Conservation (phyloP, 2,113 vertebrate species). For the Caloenas nicobarica region DNA sequence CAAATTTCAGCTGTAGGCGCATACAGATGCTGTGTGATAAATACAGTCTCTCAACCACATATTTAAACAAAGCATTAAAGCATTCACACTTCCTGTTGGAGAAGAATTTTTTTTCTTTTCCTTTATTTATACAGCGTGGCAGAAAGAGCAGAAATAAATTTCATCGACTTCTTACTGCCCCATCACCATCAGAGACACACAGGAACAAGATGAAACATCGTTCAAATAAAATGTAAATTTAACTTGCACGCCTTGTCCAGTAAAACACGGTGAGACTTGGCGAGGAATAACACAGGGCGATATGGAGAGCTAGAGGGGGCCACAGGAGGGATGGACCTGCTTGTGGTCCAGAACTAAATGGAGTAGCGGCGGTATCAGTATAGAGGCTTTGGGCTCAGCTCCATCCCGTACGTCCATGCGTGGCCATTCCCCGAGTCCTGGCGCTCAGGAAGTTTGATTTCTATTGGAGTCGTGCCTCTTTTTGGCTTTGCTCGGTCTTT, state of each 20-base stretch:
- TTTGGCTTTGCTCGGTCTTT: fast-evolving
- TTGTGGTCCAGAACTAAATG: not conserved
- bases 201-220: conserved; percentile 50
- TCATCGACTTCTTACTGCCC: conserved; percentile 30
- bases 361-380: not conserved
- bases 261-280: conserved; percentile 2
- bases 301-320: not conserved
- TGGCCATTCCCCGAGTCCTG: not conserved
- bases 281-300: not conserved
- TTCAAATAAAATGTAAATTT: conserved; percentile 64
- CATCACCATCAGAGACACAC: conserved; percentile 23
- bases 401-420: not conserved
- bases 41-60: conserved; percentile 43
- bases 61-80: conserved; percentile 62
- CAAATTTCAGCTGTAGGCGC: not conserved
- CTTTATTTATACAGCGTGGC: conserved; percentile 26
- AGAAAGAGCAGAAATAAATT: conserved; percentile 54
- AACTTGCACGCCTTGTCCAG: not conserved
- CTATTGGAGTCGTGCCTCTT: not conserved
- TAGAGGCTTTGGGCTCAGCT: not conserved
- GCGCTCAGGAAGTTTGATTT: not conserved
- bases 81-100: conserved; percentile 60
- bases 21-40: conserved; percentile 45
- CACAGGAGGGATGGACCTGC: not conserved
- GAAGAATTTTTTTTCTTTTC: conserved; percentile 50